These are phyloP conservation scores for Drosophila sturtevanti DNA, from an alignment of 1,140 invertebrate genomes.

Conservation along the genomic window DNA sequence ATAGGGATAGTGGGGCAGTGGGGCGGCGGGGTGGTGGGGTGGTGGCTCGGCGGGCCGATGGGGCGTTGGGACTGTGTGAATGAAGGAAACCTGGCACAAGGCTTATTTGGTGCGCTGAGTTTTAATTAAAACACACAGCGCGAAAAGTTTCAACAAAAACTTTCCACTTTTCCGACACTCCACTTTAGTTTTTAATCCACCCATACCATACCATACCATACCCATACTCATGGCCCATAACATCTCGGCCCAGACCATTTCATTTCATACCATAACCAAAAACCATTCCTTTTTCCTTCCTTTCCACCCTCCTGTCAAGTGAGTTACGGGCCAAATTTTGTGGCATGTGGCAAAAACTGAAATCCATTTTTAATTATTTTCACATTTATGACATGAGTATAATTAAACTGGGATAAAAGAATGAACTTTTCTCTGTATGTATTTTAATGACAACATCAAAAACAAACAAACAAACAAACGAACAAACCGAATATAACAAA, in stretches of 20 bases:
- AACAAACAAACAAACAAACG: too few relatives aligned
- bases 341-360: slow-evolving; percentile 36
- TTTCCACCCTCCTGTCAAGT: slow-evolving; percentile 18
- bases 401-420: slow-evolving; percentile 8
- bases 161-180: slow-evolving; percentile 34
- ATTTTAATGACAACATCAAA: neutral
- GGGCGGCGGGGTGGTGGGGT: neutral
- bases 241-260: neutral
- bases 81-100: slow-evolving; percentile 13
- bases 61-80: too few relatives aligned
- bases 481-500: too few relatives aligned
- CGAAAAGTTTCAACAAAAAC: slow-evolving; percentile 64
- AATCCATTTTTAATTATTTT: slow-evolving; percentile 58
- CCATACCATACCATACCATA: neutral
- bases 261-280: neutral
- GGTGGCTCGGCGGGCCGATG: neutral
- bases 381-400: slow-evolving; percentile 9
- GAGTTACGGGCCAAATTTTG: slow-evolving; percentile 23
- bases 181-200: slow-evolving; percentile 37
- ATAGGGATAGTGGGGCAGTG: too few relatives aligned
- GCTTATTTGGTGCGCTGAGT: slow-evolving; percentile 64
- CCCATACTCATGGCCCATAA: neutral
- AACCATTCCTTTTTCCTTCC: neutral
- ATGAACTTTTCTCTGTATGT: neutral
- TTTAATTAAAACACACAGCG: slow-evolving; percentile 73